phyloP scores from a whole-genome alignment of 2,888 invertebrate species.

The Drosophila barbarae region DNA sequence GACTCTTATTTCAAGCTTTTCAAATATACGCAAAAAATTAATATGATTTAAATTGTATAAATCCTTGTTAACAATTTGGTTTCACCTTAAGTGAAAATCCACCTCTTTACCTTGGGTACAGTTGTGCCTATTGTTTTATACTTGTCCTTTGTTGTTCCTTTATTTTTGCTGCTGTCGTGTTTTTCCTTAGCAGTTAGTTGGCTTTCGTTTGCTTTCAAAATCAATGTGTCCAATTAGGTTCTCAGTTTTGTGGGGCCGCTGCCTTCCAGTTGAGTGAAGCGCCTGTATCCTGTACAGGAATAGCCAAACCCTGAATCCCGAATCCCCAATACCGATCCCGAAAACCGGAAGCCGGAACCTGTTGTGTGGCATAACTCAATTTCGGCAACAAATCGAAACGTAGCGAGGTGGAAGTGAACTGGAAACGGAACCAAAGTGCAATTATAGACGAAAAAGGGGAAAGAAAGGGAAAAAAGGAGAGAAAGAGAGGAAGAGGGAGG shows the following conservation, averaged over 20 bases:
- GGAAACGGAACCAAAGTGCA: conserved; percentile 46
- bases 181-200: conserved; percentile 9
- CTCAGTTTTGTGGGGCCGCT: conserved; percentile 23
- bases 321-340: neutral
- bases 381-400: conserved; percentile 52
- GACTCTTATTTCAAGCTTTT: neutral
- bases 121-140: conserved; percentile 3
- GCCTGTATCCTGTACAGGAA: conserved; percentile 2
- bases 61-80: neutral
- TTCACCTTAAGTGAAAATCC: neutral
- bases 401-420: conserved; percentile 31
- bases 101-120: neutral
- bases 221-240: conserved; percentile 43
- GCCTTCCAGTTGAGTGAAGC: conserved; percentile 40
- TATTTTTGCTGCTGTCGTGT: conserved; percentile 2
- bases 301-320: neutral
- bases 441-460: conserved; percentile 32
- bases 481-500: conserved; percentile 5
- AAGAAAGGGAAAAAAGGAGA: neutral
- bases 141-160: neutral
- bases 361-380: conserved; percentile 59
- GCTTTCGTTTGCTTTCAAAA: conserved; percentile 21
- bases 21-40: neutral
- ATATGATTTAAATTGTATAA: neutral
- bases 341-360: conserved; percentile 5